A percentile compares a stretch with the other conserved stretches of the same genome.
These are phyloP conservation scores for Corydoras maculifer DNA, from an alignment of 2,113 vertebrate genomes.

Conservation along the genomic window DNA sequence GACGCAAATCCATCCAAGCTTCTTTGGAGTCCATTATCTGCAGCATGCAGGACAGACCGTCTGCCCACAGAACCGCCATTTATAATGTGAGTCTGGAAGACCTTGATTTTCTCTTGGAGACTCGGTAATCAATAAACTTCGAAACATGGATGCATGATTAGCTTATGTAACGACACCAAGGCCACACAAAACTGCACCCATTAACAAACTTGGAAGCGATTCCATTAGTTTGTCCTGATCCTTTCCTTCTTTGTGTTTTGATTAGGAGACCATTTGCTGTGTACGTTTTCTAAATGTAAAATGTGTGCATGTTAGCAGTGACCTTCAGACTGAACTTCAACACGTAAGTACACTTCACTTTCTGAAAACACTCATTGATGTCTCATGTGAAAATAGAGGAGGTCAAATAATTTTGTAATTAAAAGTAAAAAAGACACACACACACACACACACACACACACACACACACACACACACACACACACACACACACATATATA, in stretches of 20 bases:
- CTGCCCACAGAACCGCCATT: conserved; percentile 29
- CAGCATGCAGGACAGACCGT: conserved; percentile 19
- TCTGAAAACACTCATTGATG: background rate
- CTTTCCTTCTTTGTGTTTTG: background rate
- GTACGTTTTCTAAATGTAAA: conserved; percentile 26
- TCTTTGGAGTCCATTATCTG: conserved; percentile 31
- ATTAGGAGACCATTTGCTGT: conserved; percentile 23
- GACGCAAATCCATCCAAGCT: conserved; percentile 23
- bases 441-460: no score
- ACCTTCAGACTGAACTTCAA: conserved; percentile 41
- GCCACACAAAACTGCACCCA: background rate
- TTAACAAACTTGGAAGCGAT: background rate
- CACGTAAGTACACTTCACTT: conserved; percentile 23
- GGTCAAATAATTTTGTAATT: no score
- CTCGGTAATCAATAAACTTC: background rate
- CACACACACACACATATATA: no score
- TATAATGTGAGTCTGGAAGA: conserved; percentile 35
- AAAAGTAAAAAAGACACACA: no score
- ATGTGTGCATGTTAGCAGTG: conserved; percentile 32
- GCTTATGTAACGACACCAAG: background rate
- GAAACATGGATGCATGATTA: background rate
- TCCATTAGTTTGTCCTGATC: background rate
- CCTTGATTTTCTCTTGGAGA: conserved; percentile 6
- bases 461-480: no score
- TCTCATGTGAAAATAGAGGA: no score